These are phyloP conservation scores for Sinocyclocheilus maitianheensis DNA, from an alignment of 2,113 vertebrate genomes.

Conservation along the genomic window DNA sequence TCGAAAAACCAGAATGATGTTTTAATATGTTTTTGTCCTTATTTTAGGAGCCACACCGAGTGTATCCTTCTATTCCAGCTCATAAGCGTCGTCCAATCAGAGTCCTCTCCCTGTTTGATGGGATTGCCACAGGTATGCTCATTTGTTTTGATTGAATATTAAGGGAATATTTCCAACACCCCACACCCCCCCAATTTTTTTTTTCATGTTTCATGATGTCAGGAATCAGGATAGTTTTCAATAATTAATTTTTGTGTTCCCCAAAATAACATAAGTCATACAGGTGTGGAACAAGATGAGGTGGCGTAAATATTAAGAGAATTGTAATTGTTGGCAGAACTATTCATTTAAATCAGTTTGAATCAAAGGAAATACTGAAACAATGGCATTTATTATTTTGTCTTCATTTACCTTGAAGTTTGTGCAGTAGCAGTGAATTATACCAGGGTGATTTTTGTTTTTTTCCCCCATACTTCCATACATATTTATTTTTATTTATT, in stretches of 20 bases:
- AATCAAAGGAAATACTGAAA: neutral
- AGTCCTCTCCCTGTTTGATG: conserved; percentile 94
- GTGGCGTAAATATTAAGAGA: neutral
- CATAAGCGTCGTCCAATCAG: conserved; percentile 81
- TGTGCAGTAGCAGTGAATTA: neutral
- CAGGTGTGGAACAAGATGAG: neutral
- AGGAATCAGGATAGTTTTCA: neutral
- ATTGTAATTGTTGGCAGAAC: too few species aligned
- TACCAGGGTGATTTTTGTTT: neutral
- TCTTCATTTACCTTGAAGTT: neutral
- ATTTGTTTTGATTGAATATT: neutral
- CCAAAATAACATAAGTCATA: neutral
- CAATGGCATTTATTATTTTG: neutral
- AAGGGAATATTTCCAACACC: too few species aligned
- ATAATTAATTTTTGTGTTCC: neutral
- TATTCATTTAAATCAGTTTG: neutral
- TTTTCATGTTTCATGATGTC: neutral
- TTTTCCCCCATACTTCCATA: neutral
- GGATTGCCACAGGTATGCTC: conserved; percentile 87
- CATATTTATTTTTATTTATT: neutral
- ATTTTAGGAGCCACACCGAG: conserved; percentile 86
- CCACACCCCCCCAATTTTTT: too few species aligned
- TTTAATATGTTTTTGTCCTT: conserved; percentile 13
- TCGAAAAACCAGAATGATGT: neutral
- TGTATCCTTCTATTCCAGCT: conserved; percentile 87